Conservation (phyloP, 1,140 invertebrate species). For the Hyles euphorbiae region DNA sequence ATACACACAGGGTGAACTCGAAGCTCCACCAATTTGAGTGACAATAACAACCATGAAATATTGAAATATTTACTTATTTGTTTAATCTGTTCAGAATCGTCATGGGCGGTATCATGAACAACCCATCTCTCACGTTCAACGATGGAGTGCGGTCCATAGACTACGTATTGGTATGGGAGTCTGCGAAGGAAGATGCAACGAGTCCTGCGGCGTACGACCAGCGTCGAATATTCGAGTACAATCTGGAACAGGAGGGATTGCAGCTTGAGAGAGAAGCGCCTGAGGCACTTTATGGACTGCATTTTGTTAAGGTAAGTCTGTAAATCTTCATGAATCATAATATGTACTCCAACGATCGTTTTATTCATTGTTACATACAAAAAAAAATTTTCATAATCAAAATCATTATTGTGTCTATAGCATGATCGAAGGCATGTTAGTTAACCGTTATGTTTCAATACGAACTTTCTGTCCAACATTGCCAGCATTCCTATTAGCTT, state of each 20-base stretch:
- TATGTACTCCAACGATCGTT: too few species aligned
- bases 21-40: too few species aligned
- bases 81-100: conserved; percentile 42
- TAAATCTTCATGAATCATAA: too few species aligned
- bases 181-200: conserved; percentile 63
- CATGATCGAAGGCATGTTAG: too few species aligned
- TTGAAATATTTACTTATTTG: neutral
- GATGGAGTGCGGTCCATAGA: conserved; percentile 84
- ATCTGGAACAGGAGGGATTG: conserved; percentile 81
- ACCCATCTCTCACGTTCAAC: conserved; percentile 79
- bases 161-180: conserved; percentile 86
- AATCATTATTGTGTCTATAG: too few species aligned
- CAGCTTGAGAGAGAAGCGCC: conserved; percentile 80
- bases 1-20: too few species aligned
- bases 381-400: too few species aligned
- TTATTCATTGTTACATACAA: too few species aligned
- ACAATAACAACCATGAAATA: too few species aligned
- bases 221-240: conserved; percentile 79
- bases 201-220: conserved; percentile 62
- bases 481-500: too few species aligned
- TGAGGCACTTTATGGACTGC: conserved; percentile 77
- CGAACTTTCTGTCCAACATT: too few species aligned
- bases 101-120: conserved; percentile 54
- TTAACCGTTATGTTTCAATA: too few species aligned
- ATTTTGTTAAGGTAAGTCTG: conserved; percentile 81